Base-by-base conservation (phyloP, 2,888 invertebrate species). In the Julus scandinavius region DNA sequence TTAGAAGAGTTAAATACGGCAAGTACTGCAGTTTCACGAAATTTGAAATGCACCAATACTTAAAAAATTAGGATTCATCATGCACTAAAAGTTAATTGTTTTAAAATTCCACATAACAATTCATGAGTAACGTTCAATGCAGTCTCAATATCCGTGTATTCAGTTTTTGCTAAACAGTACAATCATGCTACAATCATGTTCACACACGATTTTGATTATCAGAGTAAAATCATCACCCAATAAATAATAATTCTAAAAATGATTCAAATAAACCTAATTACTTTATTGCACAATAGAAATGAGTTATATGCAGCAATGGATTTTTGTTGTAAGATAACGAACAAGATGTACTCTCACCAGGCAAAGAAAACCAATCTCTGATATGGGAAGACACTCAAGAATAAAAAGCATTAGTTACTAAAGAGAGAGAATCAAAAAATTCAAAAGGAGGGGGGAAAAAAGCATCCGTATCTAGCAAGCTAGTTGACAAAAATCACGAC, bases 261-360 rank as follows among this genome's bases (percentile, higher is more conserved):
- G 41, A 50, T 87, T 87, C 87, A 87, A 87, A 87, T 87, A 87
- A 87, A 50, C 58, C 87, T 41, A 87, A 58, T 86, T 58, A 87
- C 54, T 87, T 85, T 87, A 87, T 87, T 87, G 87, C 87, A 87
- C 87, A 58, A 87, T 87, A 50, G 87, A 87, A 87, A 87, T 87
- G 50, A 58, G 87, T 58, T 49, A 87, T 87, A 87, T 87, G 54
- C 58, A 58, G 40, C 87, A 49, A 50, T 40, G 58, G 40, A 17
- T 54, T 87, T 49, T 86, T 86, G n/a, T 87, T 58, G 49, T 58
- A 40, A 54, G 87, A 58, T 58, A 40, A 87, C 45, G 58, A 87
- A 54, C 40, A 54, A 54, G 87, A 38, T 87, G 40, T 85, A 45
- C 50, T 85, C 50, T 85, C 50, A 85, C 50, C 50, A 85, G 85